phyloP scores from a whole-genome alignment of 2,797 vertebrate species.

The Rhabdophis nuchalis region DNA sequence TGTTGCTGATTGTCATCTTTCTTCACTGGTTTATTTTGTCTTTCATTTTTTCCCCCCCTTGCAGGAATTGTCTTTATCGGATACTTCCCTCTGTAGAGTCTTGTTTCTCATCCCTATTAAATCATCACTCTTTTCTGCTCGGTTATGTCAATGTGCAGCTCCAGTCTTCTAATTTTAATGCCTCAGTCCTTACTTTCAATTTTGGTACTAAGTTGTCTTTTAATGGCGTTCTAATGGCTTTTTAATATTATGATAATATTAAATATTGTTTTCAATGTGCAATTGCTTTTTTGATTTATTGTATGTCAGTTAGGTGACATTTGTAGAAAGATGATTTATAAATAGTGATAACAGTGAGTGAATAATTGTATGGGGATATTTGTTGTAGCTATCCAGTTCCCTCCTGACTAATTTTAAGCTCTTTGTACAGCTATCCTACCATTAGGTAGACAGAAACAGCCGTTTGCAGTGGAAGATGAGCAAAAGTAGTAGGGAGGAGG shows the following conservation, averaged over 20 bases:
- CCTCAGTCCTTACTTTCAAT: not conserved
- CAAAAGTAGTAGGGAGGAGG: not conserved
- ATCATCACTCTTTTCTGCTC: not conserved
- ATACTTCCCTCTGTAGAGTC: not conserved
- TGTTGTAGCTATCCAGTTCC: not conserved
- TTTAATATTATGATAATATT: not conserved
- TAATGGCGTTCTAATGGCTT: not conserved
- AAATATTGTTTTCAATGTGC: not conserved
- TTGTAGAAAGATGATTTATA: not conserved
- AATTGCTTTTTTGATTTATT: not conserved
- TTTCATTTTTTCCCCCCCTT: not conserved
- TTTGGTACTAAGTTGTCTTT: not conserved
- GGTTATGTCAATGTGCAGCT: not conserved
- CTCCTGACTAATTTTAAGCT: not conserved
- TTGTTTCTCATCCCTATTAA: not conserved
- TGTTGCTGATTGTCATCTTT: not conserved
- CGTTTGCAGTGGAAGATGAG: not conserved
- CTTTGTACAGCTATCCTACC: not conserved
- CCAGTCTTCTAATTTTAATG: not conserved
- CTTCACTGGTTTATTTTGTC: not conserved
- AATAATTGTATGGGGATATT: not conserved
- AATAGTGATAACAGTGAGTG: not conserved
- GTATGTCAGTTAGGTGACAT: not conserved
- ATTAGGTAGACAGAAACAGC: not conserved
- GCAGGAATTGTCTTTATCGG: not conserved